Conservation (phyloP, 2,797 vertebrate genomes). For the Phoeniculus purpureus region DNA sequence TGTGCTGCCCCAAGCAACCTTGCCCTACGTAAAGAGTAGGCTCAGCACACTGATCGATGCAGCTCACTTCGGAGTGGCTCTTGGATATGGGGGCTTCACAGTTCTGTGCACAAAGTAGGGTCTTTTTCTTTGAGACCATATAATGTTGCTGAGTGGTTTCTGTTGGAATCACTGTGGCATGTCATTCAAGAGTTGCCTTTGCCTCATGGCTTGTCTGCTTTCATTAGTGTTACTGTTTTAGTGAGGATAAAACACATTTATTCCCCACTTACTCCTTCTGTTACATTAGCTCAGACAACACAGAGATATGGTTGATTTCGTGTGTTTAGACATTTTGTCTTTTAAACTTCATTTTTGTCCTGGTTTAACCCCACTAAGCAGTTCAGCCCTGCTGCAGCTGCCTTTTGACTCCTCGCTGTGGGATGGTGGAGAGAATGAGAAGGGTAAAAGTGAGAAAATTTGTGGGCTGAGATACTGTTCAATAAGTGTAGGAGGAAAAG, state of each 20-base stretch:
- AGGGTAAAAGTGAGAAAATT: too few relatives aligned
- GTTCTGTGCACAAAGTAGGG: neutral
- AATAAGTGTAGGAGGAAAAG: too few relatives aligned
- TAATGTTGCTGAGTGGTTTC: neutral
- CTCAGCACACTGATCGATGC: neutral
- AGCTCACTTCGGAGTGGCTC: neutral
- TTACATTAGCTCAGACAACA: neutral
- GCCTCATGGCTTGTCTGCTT: neutral
- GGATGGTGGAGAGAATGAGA: too few relatives aligned
- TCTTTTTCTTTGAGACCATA: neutral
- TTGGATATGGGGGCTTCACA: neutral
- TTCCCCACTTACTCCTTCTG: neutral
- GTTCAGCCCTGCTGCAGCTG: neutral
- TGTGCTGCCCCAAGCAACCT: neutral
- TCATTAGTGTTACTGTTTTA: neutral
- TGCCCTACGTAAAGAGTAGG: neutral
- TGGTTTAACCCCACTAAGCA: neutral
- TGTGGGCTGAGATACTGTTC: too few relatives aligned
- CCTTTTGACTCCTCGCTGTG: accelerated
- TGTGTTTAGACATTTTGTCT: neutral
- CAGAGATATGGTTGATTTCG: neutral
- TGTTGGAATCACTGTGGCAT: neutral
- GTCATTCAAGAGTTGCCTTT: neutral
- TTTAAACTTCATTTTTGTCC: neutral
- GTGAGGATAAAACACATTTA: neutral